Conservation (phyloP, 2,113 vertebrate genomes). For the Ctenodactylus gundi region DNA sequence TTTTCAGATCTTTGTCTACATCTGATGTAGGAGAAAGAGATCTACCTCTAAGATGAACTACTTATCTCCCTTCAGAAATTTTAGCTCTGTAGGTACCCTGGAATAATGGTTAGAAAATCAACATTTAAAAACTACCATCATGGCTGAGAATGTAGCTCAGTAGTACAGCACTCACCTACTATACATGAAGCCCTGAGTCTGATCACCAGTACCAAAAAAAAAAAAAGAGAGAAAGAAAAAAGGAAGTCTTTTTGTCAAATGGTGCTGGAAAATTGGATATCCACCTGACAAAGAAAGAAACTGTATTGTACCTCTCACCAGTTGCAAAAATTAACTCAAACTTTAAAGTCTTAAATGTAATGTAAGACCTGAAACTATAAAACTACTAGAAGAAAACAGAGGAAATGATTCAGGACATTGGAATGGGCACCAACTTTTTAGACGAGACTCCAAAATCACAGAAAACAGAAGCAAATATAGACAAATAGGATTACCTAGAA, state of each 20-base stretch:
- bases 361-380: background rate
- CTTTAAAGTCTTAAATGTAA: background rate
- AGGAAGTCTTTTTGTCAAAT: background rate
- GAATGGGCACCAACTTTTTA: background rate
- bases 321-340: background rate
- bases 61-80: background rate
- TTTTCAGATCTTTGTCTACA: background rate
- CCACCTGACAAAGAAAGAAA: background rate
- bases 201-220: background rate
- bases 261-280: background rate
- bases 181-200: background rate
- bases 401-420: background rate
- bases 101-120: conserved; percentile 22
- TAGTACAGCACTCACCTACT: background rate
- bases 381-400: background rate
- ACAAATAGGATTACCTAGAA: background rate
- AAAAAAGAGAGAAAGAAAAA: background rate
- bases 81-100: background rate
- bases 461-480: background rate
- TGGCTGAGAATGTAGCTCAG: background rate
- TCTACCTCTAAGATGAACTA: conserved; percentile 21
- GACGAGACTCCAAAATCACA: background rate
- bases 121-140: background rate
- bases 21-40: background rate
- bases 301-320: background rate